Conservation (phyloP, 2,888 invertebrate species). For the Synergus japonicus region DNA sequence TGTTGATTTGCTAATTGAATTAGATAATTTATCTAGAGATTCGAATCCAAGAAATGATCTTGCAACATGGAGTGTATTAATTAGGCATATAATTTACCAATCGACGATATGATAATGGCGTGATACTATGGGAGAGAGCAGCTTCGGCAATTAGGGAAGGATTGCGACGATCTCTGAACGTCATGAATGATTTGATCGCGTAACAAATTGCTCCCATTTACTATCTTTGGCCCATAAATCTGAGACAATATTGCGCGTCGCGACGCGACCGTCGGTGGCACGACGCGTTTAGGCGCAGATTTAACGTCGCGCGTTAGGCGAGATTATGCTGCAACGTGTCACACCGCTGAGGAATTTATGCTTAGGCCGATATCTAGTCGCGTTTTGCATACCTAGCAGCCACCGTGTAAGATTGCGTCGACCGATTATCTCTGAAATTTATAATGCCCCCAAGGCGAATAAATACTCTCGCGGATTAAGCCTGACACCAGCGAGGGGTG, state of each 20-base stretch:
- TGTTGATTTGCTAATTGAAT: neutral
- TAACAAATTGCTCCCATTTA: conserved; percentile 64
- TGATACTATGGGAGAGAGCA: neutral
- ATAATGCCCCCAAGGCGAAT: conserved; percentile 61
- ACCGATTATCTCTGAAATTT: conserved; percentile 62
- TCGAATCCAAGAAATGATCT: neutral
- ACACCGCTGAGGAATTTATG: conserved; percentile 76
- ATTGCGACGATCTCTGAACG: conserved; percentile 55
- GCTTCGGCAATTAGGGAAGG: conserved; percentile 69
- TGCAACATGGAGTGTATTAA: neutral
- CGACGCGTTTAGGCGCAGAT: conserved; percentile 59
- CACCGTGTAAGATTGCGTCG: conserved; percentile 63
- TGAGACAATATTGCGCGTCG: conserved; percentile 68
- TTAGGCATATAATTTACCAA: conserved; percentile 43
- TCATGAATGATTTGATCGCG: conserved; percentile 62
- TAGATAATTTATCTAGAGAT: neutral
- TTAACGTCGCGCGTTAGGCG: conserved; percentile 66
- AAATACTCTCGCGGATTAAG: conserved; percentile 52
- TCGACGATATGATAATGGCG: conserved; percentile 35
- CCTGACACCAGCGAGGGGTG: conserved; percentile 38
- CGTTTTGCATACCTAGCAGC: conserved; percentile 68
- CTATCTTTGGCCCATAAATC: conserved; percentile 69
- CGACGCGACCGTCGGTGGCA: conserved; percentile 59
- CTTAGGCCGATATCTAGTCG: conserved; percentile 74
- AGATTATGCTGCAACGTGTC: conserved; percentile 73